Evolutionary conservation across 1,140 invertebrate genomes (phyloP), one percentile per base, ranked within the genome.

Genomic region (Eufriesea mexicana): DNA sequence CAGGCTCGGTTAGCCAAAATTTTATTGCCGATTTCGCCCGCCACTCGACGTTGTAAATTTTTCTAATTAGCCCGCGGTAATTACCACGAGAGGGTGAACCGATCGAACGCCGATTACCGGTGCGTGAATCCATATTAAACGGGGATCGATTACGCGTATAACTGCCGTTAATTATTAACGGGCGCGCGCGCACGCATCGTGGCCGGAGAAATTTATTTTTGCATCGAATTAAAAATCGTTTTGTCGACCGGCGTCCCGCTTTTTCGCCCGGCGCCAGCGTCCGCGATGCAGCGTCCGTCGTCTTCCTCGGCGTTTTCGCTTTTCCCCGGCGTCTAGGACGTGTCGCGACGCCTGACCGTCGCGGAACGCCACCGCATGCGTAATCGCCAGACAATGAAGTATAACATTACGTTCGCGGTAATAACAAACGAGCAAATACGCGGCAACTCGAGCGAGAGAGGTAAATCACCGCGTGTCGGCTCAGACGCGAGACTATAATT

Each of bases 101-200:
- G 79, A 49, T 49, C 61, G 68, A 80, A 55, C 16, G 68, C 5
- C 51, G 62, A 62, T 73, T 18, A 66, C 25, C 12, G 28, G 18
- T 28, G 8, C 79, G 18, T 10, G 71, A 42, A 54, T n/a, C 35
- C 49, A 16, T 42, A 35, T 66, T 81, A 49, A 81, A 81, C 49
- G 79, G 49, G n/a, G 51, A 81, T 75, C 71, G 79, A 75, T 81
- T 71, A 81, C 61, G 49, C 79, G 79, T 81, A 57, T 81, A 81
- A 81, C 71, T n/a, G 72, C 18, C 59, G 79, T 75, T 75, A 57
- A 82, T 82, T 66, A 57, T 55, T 35, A 64, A 57, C 49, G 18
- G 66, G 28, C 42, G 16, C 8, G 35, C 25, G 2, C 10, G 23
- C 2, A 2, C 25, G 35, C 4, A 1, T 1, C 1, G 35, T 4